Evolutionary conservation across 2,888 invertebrate species (phyloP).

Genomic region (Abrostola tripartita): DNA sequence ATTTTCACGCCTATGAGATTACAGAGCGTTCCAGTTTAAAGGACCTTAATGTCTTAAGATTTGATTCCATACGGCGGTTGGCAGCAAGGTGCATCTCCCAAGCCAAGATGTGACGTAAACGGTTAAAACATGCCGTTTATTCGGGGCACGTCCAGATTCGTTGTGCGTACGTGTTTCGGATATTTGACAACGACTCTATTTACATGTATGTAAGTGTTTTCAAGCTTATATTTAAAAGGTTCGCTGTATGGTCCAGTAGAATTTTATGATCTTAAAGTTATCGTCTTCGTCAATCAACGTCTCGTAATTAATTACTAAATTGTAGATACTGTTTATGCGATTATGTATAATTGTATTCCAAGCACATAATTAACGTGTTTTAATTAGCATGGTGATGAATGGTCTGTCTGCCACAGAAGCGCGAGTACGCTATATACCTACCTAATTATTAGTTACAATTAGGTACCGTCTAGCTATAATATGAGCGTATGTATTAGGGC

Average conservation of each 20-base stretch:
- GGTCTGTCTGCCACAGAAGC: slow-evolving; percentile 6
- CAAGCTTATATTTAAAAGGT: slow-evolving; percentile 32
- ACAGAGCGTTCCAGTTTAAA: slow-evolving; percentile 61
- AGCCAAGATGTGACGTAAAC: slow-evolving; percentile 79
- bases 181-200: slow-evolving; percentile 59
- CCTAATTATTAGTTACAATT: not conserved
- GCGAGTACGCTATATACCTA: not conserved
- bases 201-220: slow-evolving; percentile 52
- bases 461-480: not conserved
- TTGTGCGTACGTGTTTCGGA: slow-evolving; percentile 62
- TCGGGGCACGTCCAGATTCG: slow-evolving; percentile 71
- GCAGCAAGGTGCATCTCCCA: slow-evolving; percentile 71
- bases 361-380: not conserved
- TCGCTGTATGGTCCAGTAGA: slow-evolving; percentile 10
- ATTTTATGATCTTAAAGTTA: slow-evolving; percentile 9
- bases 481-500: too few relatives aligned
- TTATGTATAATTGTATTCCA: not conserved
- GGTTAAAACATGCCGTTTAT: slow-evolving; percentile 67
- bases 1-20: slow-evolving; percentile 29
- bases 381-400: slow-evolving; percentile 18
- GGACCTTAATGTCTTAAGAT: slow-evolving; percentile 59
- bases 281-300: too few relatives aligned
- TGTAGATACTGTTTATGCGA: too few relatives aligned
- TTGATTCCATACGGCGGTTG: slow-evolving; percentile 65
- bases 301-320: not conserved